phyloP scores from a whole-genome alignment of 2,113 vertebrate genomes.

The Alligator sinensis region DNA sequence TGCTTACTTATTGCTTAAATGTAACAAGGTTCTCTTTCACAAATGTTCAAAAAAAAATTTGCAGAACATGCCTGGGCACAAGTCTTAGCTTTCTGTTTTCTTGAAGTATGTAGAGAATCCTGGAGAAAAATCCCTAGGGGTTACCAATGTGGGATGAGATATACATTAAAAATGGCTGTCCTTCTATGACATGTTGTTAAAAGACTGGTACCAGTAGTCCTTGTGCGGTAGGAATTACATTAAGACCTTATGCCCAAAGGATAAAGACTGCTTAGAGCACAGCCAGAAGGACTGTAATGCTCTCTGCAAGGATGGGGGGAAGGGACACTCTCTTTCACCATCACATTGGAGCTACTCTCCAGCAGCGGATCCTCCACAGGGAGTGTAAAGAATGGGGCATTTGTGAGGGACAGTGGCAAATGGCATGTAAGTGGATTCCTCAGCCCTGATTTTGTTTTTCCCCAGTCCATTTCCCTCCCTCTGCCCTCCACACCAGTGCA shows the following conservation, averaged over 20 bases:
- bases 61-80: neutral
- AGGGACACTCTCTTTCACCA: neutral
- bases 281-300: neutral
- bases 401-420: neutral
- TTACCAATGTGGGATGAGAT: neutral
- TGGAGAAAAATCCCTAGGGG: neutral
- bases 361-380: neutral
- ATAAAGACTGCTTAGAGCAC: neutral
- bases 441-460: neutral
- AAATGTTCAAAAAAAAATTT: too few species aligned
- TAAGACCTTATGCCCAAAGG: neutral
- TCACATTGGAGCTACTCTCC: neutral
- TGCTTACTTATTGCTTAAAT: neutral
- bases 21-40: neutral
- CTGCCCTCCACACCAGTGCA: neutral
- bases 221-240: neutral
- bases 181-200: neutral
- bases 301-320: neutral
- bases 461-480: neutral
- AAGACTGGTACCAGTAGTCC: neutral
- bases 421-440: neutral
- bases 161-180: neutral
- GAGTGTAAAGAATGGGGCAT: too few species aligned
- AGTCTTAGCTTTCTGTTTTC: constrained; percentile 12
- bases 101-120: neutral